Evolutionary conservation across 2,888 invertebrate genomes (phyloP).

Genomic region (Trichopria drosophilae): DNA sequence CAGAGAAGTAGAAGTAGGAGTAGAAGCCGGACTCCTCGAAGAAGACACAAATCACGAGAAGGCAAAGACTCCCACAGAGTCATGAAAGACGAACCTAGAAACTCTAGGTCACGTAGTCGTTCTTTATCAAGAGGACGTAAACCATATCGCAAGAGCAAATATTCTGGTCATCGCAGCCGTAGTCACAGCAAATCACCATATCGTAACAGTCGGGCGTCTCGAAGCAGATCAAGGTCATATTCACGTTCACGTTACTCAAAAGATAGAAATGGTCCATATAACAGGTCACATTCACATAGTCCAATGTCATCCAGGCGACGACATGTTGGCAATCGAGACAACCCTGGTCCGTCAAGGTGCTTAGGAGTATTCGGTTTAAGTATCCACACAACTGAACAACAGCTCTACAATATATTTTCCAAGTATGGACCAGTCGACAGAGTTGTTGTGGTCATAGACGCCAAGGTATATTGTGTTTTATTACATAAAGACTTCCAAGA

Average conservation of each 20-base stretch:
- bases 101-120: constrained; percentile 56
- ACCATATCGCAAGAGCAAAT: constrained; percentile 49
- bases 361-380: constrained; percentile 95
- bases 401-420: constrained; percentile 88
- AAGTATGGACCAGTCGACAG: constrained; percentile 91
- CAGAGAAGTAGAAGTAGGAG: too few species aligned
- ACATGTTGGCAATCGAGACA: constrained; percentile 79
- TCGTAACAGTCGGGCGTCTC: constrained; percentile 65
- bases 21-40: too few species aligned
- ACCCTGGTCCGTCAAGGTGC: constrained; percentile 85
- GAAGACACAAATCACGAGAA: constrained; percentile 50
- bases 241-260: constrained; percentile 62
- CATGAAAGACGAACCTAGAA: constrained; percentile 54
- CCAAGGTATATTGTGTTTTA: constrained; percentile 81
- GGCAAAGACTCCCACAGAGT: constrained; percentile 52
- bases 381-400: constrained; percentile 88
- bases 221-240: constrained; percentile 67
- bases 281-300: constrained; percentile 71
- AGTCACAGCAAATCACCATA: constrained; percentile 68
- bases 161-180: constrained; percentile 50
- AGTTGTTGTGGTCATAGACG: constrained; percentile 93
- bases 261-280: constrained; percentile 60
- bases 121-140: constrained; percentile 56
- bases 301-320: constrained; percentile 81
- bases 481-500: too few species aligned